Percentiles rank a stretch among this genome's conserved stretches.
phyloP scores from a whole-genome alignment of 2,888 invertebrate species.

The Platycheirus rosarum region DNA sequence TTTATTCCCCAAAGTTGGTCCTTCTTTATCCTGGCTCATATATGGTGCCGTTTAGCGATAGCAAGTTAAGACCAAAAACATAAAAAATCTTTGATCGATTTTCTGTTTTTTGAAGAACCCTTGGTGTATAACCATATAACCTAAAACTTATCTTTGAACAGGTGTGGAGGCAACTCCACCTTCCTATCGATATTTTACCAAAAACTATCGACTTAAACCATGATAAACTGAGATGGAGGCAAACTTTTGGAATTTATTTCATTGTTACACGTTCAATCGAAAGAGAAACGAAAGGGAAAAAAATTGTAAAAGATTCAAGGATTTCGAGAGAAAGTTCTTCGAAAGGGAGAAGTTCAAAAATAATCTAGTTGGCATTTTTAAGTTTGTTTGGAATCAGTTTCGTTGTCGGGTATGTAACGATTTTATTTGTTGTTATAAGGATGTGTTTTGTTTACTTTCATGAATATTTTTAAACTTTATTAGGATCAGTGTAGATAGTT shows the following conservation, averaged over 20 bases:
- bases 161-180: background rate
- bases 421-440: constrained; percentile 1
- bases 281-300: constrained; percentile 1
- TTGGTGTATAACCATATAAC: background rate
- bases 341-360: constrained; percentile 3
- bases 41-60: constrained; percentile 46
- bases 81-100: constrained; percentile 24
- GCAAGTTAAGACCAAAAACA: background rate
- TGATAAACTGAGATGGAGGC: constrained; percentile 12
- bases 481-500: background rate
- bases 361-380: constrained; percentile 41
- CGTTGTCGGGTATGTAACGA: constrained; percentile 40
- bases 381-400: constrained; percentile 43
- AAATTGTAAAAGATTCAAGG: constrained; percentile 29
- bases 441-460: constrained; percentile 15
- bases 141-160: constrained; percentile 9
- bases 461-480: constrained; percentile 14
- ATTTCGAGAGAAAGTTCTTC: constrained; percentile 6
- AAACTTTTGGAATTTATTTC: constrained; percentile 55
- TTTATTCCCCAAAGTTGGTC: constrained; percentile 49
- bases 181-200: constrained; percentile 1
- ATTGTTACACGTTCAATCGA: constrained; percentile 39
- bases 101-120: no score
- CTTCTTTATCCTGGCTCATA: constrained; percentile 32
- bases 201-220: constrained; percentile 21